A percentile compares a stretch with the other conserved stretches of the same genome.
phyloP scores from a whole-genome alignment of 2,888 invertebrate species.

The Morpho deidamia region DNA sequence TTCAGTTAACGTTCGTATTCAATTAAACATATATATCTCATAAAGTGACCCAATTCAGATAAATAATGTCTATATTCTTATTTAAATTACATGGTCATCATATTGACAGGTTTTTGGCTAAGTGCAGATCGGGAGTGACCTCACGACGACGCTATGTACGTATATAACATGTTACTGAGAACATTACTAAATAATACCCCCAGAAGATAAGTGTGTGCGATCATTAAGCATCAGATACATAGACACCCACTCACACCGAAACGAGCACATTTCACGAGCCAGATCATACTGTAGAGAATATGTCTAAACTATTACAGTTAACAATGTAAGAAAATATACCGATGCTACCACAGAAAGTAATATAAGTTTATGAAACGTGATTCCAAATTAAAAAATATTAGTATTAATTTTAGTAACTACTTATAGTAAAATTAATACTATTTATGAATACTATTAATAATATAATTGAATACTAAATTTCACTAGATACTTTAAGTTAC shows the following conservation, averaged over 20 bases:
- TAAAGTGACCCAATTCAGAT: neutral
- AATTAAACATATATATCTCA: neutral
- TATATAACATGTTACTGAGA: constrained; percentile 29
- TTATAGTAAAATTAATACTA: too few relatives aligned
- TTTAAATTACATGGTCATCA: constrained; percentile 5
- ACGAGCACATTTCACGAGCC: constrained; percentile 6
- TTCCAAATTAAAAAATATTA: neutral
- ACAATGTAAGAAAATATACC: too few relatives aligned
- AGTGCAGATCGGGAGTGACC: constrained; percentile 48
- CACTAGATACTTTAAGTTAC: too few relatives aligned
- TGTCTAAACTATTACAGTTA: too few relatives aligned
- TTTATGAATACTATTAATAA: too few relatives aligned
- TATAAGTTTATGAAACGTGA: neutral
- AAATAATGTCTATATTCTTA: too few relatives aligned
- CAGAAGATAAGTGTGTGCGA: constrained; percentile 58
- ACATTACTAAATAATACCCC: constrained; percentile 54
- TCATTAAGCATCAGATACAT: constrained; percentile 36
- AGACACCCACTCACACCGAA: constrained; percentile 38
- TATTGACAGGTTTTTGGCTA: constrained; percentile 64
- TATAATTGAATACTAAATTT: too few relatives aligned
- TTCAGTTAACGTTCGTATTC: too few relatives aligned
- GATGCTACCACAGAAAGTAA: too few relatives aligned
- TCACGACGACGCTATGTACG: constrained; percentile 42
- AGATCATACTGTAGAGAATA: too few relatives aligned
- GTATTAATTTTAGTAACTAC: too few relatives aligned